Evolutionary conservation across 2,113 vertebrate species (phyloP), one percentile per base, ranked within the genome.

Genomic region (Atrichornis clamosus): DNA sequence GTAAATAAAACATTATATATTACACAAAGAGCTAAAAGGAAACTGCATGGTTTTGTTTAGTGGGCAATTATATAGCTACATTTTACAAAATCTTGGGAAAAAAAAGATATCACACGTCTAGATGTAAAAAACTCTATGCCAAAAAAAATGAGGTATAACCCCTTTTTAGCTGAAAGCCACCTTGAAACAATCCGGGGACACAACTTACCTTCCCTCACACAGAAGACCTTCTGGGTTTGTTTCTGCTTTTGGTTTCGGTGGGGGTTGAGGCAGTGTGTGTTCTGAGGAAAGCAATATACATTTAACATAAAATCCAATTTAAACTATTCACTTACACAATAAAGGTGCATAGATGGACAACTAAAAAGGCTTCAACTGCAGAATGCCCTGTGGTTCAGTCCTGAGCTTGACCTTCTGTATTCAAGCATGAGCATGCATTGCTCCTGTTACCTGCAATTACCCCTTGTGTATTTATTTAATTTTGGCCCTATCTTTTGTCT

Each of bases 341-440:
- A 53, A 70, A 47, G 17, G 5, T 27, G 15, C 42, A 64, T 5
- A 53, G 12, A 33, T 11, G 14, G 22, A 50, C 6, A 13, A 13
- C 5, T 28, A 19, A 27, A 47, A 21, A 84, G 3, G 4, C 27
- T 81, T 75, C 28, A 69, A 9, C 12, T 84, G n/a, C 47, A 78
- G 32, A 67, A 78, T 0, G 0, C 8, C 58, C n/a, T 52, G 19
- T 15, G 49, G 2, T 17, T 69, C 6, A 44, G 3, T 33, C 42
- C 49, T 81, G 27, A 67, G 35, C 49, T 30, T 60, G 21, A 75
- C 7, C 15, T 20, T 33, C 27, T 80, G 77, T 50, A 67, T 39
- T 23, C 21, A 83, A 47, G 13, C 15, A 23, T 11, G 10, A 79
- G 21, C 27, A 37, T 9, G 2, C 19, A 30, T 37, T 68, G 24